Conservation (phyloP, 1,140 invertebrate genomes). For the Rhysida immarginata region DNA sequence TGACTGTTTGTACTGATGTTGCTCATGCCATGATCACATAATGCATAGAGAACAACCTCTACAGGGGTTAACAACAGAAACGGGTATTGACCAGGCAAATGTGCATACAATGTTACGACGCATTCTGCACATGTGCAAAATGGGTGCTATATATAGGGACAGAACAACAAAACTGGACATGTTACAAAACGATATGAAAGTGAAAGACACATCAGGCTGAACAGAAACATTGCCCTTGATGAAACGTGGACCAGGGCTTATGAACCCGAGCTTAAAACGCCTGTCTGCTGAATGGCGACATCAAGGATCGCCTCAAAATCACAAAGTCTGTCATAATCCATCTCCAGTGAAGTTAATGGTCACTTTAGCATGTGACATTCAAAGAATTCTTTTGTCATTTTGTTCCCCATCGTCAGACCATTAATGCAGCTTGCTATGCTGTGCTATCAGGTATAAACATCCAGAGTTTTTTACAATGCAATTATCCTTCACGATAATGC, state of each 20-base stretch:
- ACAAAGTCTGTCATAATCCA: neutral
- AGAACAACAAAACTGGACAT: too few species aligned
- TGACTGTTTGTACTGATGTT: too few species aligned
- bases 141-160: too few species aligned
- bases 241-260: neutral
- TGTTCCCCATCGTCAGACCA: neutral
- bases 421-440: neutral
- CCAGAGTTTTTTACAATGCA: neutral
- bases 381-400: neutral
- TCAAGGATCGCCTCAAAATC: neutral
- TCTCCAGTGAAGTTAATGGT: neutral
- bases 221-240: neutral
- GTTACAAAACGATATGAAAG: neutral
- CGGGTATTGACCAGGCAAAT: too few species aligned
- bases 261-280: neutral
- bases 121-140: too few species aligned
- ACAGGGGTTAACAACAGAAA: too few species aligned
- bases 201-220: neutral
- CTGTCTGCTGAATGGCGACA: neutral
- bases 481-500: neutral
- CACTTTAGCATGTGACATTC: neutral
- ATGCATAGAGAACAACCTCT: too few species aligned
- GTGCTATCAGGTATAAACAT: neutral
- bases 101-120: too few species aligned
- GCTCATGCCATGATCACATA: too few species aligned